phyloP scores from a whole-genome alignment of 2,888 invertebrate species.

The Resseliella maxima region DNA sequence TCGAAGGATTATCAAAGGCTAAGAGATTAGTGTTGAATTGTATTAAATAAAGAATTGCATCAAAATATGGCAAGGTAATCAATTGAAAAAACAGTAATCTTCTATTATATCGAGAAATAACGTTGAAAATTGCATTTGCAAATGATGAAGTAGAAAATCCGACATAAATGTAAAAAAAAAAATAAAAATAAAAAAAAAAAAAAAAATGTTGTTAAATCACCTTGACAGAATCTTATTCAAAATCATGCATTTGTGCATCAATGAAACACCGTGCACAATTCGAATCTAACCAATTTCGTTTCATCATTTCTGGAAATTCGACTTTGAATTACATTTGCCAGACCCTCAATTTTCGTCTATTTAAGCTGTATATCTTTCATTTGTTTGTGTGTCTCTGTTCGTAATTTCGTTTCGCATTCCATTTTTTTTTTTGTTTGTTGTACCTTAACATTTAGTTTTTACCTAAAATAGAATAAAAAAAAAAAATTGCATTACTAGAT shows the following conservation, averaged over 20 bases:
- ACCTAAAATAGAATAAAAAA: too few species aligned
- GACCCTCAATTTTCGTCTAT: slow-evolving; percentile 24
- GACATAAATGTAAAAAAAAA: slow-evolving; percentile 1
- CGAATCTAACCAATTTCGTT: background rate
- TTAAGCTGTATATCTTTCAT: background rate
- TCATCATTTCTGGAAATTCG: background rate
- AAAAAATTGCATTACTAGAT: slow-evolving; percentile 43
- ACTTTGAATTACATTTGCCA: slow-evolving; percentile 53
- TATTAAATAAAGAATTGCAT: slow-evolving; percentile 22
- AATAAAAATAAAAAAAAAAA: background rate
- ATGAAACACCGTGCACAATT: slow-evolving; percentile 37
- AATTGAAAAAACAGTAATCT: background rate
- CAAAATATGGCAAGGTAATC: background rate
- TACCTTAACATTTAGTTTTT: background rate
- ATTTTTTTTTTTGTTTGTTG: background rate
- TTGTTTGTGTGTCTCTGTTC: slow-evolving; percentile 10
- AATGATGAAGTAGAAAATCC: background rate
- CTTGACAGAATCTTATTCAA: slow-evolving; percentile 11
- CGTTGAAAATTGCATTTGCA: background rate
- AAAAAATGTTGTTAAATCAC: background rate
- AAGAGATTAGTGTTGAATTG: background rate
- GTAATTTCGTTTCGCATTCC: background rate
- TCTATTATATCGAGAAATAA: background rate
- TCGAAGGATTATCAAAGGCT: background rate
- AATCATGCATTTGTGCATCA: slow-evolving; percentile 6